A percentile compares a stretch with the other conserved stretches of the same genome.
phyloP scores from a whole-genome alignment of 2,113 vertebrate species.

The Brienomyrus brachyistius region DNA sequence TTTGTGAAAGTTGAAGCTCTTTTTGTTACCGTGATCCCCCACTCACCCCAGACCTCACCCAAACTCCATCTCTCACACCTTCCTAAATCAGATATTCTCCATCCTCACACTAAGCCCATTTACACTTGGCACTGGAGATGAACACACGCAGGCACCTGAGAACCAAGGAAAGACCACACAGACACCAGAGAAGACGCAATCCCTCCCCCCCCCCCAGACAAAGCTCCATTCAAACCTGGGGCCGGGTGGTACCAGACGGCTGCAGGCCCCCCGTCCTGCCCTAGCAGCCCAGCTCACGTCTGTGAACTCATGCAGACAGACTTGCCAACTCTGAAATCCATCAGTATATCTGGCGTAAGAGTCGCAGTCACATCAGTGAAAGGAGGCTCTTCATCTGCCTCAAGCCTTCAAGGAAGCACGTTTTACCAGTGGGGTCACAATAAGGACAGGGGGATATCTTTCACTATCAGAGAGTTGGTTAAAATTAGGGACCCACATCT shows the following conservation, averaged over 20 bases:
- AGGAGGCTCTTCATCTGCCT: neutral
- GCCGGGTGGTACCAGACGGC: neutral
- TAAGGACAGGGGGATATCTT: neutral
- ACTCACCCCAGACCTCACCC: neutral
- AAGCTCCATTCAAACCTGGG: neutral
- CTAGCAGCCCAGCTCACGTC: neutral
- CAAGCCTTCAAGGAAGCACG: neutral
- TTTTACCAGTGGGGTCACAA: neutral
- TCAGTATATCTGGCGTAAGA: neutral
- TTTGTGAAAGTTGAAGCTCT: neutral
- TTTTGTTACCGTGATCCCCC: neutral
- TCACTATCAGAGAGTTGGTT: neutral
- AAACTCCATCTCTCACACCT: neutral
- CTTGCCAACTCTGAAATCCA: neutral
- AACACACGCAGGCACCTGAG: neutral
- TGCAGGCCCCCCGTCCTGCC: neutral
- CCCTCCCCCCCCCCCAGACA: neutral
- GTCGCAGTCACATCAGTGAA: neutral
- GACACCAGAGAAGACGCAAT: neutral
- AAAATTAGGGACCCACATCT: neutral
- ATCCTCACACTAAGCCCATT: neutral
- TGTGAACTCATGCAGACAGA: neutral
- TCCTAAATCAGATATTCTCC: neutral
- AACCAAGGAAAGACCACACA: neutral
- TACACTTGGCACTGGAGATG: neutral